Conservation (phyloP, 2,113 vertebrate genomes). For the Campylomormyrus numenius region DNA sequence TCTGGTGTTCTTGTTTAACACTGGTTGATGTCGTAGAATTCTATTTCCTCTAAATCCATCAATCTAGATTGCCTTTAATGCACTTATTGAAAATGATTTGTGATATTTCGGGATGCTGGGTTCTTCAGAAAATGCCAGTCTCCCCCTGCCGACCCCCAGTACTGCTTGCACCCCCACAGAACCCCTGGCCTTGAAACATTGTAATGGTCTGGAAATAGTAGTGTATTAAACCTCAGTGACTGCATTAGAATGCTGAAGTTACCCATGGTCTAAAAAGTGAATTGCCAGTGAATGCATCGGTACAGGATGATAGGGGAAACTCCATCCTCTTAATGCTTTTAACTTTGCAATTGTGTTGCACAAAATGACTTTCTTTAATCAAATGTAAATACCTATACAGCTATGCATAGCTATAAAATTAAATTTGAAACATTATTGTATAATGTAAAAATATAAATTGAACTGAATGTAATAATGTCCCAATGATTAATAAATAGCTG, state of each 20-base stretch:
- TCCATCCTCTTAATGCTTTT: background rate
- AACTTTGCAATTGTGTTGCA: background rate
- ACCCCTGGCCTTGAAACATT: background rate
- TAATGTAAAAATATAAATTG: background rate
- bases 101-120: background rate
- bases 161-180: background rate
- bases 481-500: background rate
- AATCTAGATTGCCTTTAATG: background rate
- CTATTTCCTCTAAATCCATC: background rate
- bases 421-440: background rate
- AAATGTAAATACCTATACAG: background rate
- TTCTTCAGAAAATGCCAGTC: background rate
- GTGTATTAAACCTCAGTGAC: background rate
- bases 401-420: background rate
- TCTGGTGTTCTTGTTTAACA: background rate
- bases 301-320: no score
- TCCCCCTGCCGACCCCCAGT: background rate
- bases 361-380: background rate
- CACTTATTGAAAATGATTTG: background rate
- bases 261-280: background rate
- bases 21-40: background rate
- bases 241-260: background rate
- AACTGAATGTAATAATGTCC: background rate
- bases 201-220: background rate
- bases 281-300: background rate